Conservation (phyloP, 2,113 vertebrate species). For the Nicator chloris region DNA sequence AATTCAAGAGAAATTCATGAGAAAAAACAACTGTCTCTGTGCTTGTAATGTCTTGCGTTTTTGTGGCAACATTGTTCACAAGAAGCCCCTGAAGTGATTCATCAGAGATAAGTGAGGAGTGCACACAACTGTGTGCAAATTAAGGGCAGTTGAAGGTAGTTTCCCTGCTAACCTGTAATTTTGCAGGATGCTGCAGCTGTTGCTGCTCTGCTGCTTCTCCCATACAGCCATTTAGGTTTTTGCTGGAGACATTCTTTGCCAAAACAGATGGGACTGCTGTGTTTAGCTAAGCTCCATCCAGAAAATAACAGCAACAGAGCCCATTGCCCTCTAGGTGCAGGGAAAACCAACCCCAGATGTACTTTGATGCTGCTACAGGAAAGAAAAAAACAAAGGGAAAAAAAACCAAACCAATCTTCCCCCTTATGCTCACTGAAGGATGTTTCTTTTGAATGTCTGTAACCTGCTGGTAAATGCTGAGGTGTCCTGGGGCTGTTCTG, state of each 20-base stretch:
- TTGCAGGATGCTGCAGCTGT: not conserved
- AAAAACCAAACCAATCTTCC: not conserved
- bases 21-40: not conserved
- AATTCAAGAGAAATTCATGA: not conserved
- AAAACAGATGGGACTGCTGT: not conserved
- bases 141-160: not conserved
- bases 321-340: not conserved
- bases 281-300: not conserved
- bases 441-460: not conserved
- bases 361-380: not conserved
- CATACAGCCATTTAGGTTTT: not conserved
- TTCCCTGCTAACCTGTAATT: not conserved
- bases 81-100: not conserved
- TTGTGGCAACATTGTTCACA: not conserved
- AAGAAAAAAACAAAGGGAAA: rapidly evolving
- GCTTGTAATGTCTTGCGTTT: not conserved
- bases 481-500: not conserved
- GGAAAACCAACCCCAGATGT: not conserved
- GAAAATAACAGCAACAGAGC: not conserved
- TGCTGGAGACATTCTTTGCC: not conserved
- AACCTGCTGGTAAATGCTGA: not conserved
- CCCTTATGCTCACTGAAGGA: not conserved
- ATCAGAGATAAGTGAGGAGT: not conserved
- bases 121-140: not conserved
- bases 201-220: not conserved